phyloP scores from a whole-genome alignment of 2,888 invertebrate species.

The Dryobota labecula region DNA sequence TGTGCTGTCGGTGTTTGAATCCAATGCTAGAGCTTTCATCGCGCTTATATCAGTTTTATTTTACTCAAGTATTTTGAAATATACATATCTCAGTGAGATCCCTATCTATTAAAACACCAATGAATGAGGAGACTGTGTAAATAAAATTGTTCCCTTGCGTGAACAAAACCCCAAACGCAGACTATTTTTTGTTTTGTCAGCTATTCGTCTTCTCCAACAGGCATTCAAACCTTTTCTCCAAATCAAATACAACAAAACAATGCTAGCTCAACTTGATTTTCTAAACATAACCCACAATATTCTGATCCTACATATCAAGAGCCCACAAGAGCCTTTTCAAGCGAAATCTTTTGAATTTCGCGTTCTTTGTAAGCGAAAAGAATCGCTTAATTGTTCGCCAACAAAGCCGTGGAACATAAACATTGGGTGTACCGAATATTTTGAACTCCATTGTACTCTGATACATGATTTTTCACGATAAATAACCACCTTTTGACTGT shows the following conservation, averaged over 20 bases:
- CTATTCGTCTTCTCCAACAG: not conserved
- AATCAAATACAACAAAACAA: constrained; percentile 30
- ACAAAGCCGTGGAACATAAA: constrained; percentile 56
- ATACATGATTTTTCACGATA: constrained; percentile 49
- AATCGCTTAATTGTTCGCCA: constrained; percentile 59
- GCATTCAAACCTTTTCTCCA: constrained; percentile 1
- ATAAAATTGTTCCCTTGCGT: not conserved
- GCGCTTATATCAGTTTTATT: not conserved
- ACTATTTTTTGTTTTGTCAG: not conserved
- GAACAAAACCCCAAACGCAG: not conserved
- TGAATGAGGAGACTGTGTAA: constrained; percentile 1
- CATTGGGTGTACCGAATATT: constrained; percentile 45
- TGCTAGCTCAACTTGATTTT: constrained; percentile 21
- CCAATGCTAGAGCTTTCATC: too few species aligned
- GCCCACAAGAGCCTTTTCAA: constrained; percentile 37
- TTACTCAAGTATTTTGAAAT: not conserved
- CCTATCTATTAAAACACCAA: not conserved
- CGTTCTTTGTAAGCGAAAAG: constrained; percentile 55
- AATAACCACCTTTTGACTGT: constrained; percentile 15
- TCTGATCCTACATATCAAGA: constrained; percentile 31
- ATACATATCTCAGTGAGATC: not conserved
- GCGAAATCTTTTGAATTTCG: constrained; percentile 48
- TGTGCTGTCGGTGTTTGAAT: too few species aligned
- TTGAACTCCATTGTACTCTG: constrained; percentile 47
- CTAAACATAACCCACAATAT: constrained; percentile 20